Evolutionary conservation across 2,888 invertebrate species (phyloP).

Genomic region (Slavum lentiscoides): DNA sequence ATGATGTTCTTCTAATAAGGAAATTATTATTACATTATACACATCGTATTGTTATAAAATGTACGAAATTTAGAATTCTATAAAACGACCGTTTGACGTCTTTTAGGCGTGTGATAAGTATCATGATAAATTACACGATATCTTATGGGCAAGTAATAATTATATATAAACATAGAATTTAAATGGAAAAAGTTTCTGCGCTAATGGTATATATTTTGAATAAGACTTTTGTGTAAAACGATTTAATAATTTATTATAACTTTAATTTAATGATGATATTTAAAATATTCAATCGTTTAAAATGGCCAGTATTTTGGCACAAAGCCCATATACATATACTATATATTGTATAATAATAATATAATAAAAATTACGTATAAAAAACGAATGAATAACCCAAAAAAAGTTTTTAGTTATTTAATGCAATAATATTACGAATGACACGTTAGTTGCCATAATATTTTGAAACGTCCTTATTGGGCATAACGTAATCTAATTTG

Average conservation of each 20-base stretch:
- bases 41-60: neutral
- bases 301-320: too few species aligned
- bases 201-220: neutral
- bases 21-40: too few species aligned
- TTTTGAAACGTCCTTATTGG: conserved; percentile 4
- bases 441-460: neutral
- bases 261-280: too few species aligned
- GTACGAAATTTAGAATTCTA: neutral
- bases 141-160: neutral
- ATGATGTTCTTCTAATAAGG: neutral
- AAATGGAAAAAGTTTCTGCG: neutral
- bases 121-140: neutral
- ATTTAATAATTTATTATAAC: neutral
- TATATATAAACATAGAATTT: neutral
- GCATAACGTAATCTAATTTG: conserved; percentile 12
- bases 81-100: neutral
- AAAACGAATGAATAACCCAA: neutral
- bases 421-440: neutral
- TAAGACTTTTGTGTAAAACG: too few species aligned
- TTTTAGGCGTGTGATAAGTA: neutral
- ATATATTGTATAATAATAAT: neutral
- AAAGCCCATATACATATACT: too few species aligned
- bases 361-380: neutral
- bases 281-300: neutral
- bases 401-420: conserved; percentile 18